Percentiles rank a stretch among this genome's conserved stretches.
Conservation (phyloP, 2,797 vertebrate species). For the Myotis planiceps region DNA sequence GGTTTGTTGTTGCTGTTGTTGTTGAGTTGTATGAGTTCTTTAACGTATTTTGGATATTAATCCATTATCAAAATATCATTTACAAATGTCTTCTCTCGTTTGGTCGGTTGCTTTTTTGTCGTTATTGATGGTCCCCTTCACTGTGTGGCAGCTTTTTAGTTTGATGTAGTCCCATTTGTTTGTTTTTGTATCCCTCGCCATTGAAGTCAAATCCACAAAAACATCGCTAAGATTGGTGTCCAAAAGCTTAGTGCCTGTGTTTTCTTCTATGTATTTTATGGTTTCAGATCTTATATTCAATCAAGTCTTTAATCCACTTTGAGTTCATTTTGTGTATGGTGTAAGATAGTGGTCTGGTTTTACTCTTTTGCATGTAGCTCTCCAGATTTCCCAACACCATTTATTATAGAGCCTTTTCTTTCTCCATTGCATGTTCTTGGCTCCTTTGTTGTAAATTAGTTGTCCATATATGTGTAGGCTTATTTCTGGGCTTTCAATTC, state of each 20-base stretch:
- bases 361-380: not conserved
- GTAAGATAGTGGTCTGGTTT: not conserved
- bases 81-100: not conserved
- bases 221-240: not conserved
- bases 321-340: not conserved
- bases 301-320: not conserved
- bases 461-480: not conserved
- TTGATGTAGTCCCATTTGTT: not conserved
- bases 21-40: not conserved
- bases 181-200: not conserved
- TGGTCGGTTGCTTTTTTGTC: not conserved
- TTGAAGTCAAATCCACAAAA: not conserved
- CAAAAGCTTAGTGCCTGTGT: not conserved
- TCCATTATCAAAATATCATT: not conserved
- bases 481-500: not conserved
- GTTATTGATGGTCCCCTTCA: not conserved
- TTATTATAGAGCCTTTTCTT: not conserved
- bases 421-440: not conserved
- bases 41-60: not conserved
- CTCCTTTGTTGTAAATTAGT: too few species aligned
- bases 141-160: not conserved
- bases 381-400: not conserved
- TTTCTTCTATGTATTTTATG: not conserved
- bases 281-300: not conserved
- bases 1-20: not conserved